phyloP scores from a whole-genome alignment of 2,113 vertebrate species.

The Oryzias melastigma region DNA sequence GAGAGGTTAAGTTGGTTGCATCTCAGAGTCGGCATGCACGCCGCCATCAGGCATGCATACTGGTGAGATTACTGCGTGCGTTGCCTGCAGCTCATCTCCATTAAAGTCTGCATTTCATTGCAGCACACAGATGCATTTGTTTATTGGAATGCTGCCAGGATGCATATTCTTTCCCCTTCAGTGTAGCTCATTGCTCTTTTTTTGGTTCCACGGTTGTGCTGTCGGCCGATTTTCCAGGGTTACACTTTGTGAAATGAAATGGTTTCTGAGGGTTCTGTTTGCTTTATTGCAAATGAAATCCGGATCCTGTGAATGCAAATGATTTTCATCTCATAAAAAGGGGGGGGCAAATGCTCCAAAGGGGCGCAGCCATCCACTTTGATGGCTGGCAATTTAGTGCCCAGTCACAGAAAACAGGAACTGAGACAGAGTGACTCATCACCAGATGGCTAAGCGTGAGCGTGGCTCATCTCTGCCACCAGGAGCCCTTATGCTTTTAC shows the following conservation, averaged over 20 bases:
- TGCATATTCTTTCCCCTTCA: conserved; percentile 8
- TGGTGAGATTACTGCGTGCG: conserved; percentile 41
- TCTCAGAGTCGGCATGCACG: conserved; percentile 56
- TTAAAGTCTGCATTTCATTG: conserved; percentile 35
- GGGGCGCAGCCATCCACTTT: conserved; percentile 7
- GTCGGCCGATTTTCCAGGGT: not conserved
- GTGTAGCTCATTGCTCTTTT: conserved; percentile 2
- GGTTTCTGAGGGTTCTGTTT: conserved; percentile 22
- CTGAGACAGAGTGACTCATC: conserved; percentile 67
- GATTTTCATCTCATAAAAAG: conserved; percentile 23
- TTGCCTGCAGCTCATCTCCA: conserved; percentile 13
- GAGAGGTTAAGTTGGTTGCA: conserved; percentile 35
- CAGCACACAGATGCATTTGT: conserved; percentile 18
- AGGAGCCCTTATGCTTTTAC: conserved; percentile 72
- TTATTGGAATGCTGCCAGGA: not conserved
- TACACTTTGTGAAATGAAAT: conserved; percentile 25
- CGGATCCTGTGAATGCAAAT: conserved; percentile 26
- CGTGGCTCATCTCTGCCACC: conserved; percentile 59
- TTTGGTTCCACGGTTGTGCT: not conserved
- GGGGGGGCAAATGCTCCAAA: conserved; percentile 31
- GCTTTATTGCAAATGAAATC: conserved; percentile 29
- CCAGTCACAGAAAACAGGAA: conserved; percentile 50
- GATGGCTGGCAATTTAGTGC: conserved; percentile 28
- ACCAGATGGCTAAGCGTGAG: conserved; percentile 67
- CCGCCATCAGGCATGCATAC: conserved; percentile 38